These are phyloP conservation scores for Thysanoteuthis rhombus DNA, from an alignment of 2,888 invertebrate species.

Conservation along the genomic window DNA sequence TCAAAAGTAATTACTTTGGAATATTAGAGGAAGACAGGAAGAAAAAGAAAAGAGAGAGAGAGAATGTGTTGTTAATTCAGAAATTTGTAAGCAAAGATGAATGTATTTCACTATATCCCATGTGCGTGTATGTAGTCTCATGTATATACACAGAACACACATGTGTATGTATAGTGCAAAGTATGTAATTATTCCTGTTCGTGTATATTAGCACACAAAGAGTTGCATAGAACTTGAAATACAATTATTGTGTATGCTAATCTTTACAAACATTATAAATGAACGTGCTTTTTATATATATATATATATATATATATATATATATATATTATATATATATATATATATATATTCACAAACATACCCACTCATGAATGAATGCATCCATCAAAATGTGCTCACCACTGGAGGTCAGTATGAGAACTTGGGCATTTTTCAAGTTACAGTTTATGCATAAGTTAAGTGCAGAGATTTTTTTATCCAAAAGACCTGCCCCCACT, in stretches of 20 bases:
- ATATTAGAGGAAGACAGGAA: not conserved
- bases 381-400: no score
- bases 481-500: no score
- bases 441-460: no score
- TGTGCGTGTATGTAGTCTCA: no score
- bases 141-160: no score
- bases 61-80: not conserved
- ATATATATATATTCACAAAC: not conserved
- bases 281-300: no score
- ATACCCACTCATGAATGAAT: not conserved
- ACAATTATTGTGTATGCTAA: not conserved
- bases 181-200: no score
- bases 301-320: not conserved
- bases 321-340: slow-evolving; percentile 12
- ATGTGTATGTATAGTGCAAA: not conserved
- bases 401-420: no score
- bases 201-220: not conserved
- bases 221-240: not conserved
- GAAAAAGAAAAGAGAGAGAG: not conserved
- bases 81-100: not conserved
- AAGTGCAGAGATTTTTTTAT: no score
- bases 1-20: no score
- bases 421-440: no score
- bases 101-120: not conserved
- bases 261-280: not conserved